These are phyloP conservation scores for Drosophila demipolita DNA, from an alignment of 2,888 invertebrate genomes.

Conservation along the genomic window DNA sequence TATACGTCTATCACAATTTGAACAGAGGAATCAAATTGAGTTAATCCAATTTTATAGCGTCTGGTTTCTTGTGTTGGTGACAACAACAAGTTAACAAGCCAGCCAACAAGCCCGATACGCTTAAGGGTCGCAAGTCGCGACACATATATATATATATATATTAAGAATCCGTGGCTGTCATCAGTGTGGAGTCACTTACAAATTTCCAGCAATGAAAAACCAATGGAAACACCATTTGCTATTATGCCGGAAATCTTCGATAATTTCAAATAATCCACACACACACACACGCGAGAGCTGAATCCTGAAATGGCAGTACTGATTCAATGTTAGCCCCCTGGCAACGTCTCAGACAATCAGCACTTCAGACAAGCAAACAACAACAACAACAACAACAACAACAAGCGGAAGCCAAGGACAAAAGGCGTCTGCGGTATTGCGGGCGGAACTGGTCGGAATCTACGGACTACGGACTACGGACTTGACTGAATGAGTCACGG, in stretches of 20 bases:
- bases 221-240: conserved; percentile 70
- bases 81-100: background rate
- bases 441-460: conserved; percentile 20
- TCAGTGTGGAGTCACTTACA: conserved; percentile 54
- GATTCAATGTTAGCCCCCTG: conserved; percentile 45
- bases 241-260: conserved; percentile 77
- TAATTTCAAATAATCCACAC: conserved; percentile 74
- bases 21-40: conserved; percentile 42
- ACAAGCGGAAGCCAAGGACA: conserved; percentile 42
- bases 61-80: background rate
- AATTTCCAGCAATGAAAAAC: conserved; percentile 66
- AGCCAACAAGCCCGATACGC: conserved; percentile 10
- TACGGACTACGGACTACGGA: conserved; percentile 21
- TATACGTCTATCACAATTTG: conserved; percentile 26
- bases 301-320: conserved; percentile 35
- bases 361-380: conserved; percentile 15
- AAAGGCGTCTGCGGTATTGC: conserved; percentile 44
- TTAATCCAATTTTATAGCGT: conserved; percentile 35
- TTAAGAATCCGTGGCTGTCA: conserved; percentile 48
- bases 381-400: conserved; percentile 18
- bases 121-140: conserved; percentile 31
- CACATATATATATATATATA: conserved; percentile 30
- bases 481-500: conserved; percentile 60
- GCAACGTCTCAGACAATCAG: conserved; percentile 66
- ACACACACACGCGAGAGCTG: conserved; percentile 18